phyloP scores from a whole-genome alignment of 2,113 vertebrate species.

The Peromyscus californicus region DNA sequence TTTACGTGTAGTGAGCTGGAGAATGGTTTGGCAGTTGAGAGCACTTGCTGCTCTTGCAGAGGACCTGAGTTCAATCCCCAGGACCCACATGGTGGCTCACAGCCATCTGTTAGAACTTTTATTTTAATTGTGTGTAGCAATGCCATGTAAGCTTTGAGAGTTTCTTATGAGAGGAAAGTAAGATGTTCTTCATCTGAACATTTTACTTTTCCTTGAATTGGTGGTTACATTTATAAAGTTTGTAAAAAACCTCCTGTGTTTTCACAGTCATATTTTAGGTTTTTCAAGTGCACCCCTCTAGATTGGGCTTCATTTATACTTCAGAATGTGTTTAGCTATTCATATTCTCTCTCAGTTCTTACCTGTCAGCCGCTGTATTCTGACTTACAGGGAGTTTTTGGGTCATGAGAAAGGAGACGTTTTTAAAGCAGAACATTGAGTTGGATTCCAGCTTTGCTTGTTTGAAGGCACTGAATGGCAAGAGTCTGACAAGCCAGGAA shows the following conservation, averaged over 20 bases:
- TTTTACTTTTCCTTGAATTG: conserved; percentile 34
- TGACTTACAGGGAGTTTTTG: conserved; percentile 28
- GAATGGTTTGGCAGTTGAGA: neutral
- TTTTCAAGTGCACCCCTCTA: conserved; percentile 13
- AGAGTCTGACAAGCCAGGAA: conserved; percentile 6
- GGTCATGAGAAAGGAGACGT: neutral
- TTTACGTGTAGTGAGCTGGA: neutral
- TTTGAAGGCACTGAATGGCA: conserved; percentile 43
- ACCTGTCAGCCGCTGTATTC: neutral
- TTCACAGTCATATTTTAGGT: conserved; percentile 23
- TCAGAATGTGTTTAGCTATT: conserved; percentile 45
- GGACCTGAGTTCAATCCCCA: neutral
- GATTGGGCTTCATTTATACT: neutral
- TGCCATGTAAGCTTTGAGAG: neutral
- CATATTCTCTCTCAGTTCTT: conserved; percentile 34
- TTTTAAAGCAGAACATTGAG: conserved; percentile 49
- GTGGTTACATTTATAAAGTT: neutral
- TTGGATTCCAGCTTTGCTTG: conserved; percentile 19
- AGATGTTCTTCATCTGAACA: conserved; percentile 20
- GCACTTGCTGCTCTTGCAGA: neutral
- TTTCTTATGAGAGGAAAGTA: conserved; percentile 26
- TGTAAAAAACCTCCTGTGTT: neutral
- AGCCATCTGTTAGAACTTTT: neutral
- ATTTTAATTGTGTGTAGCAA: neutral
- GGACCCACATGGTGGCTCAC: neutral